These are phyloP conservation scores for Dunckerocampus dactyliophorus DNA, from an alignment of 2,113 vertebrate species.

Conservation along the genomic window DNA sequence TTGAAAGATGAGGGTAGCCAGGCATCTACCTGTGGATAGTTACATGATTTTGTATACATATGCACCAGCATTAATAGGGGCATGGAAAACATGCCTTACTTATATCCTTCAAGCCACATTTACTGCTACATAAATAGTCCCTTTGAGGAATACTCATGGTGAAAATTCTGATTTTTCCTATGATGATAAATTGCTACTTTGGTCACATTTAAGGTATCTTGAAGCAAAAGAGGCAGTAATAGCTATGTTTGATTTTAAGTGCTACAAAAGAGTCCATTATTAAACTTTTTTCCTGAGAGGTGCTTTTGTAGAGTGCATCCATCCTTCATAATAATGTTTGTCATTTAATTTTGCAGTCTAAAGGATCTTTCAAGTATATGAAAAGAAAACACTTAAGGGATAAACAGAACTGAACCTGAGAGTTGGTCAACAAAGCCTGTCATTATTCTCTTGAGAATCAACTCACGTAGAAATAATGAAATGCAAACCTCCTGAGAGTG, in stretches of 20 bases:
- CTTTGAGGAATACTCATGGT: slow-evolving; percentile 37
- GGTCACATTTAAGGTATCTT: slow-evolving; percentile 27
- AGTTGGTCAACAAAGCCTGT: slow-evolving; percentile 37
- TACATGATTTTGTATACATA: neutral
- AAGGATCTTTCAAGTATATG: slow-evolving; percentile 29
- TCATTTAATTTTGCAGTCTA: slow-evolving; percentile 25
- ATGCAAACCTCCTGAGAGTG: slow-evolving; percentile 23
- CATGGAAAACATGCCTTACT: slow-evolving; percentile 30
- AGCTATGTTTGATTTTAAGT: slow-evolving; percentile 19
- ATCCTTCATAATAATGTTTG: slow-evolving; percentile 30
- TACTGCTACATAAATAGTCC: slow-evolving; percentile 39
- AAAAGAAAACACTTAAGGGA: slow-evolving; percentile 18
- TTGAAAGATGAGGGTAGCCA: slow-evolving; percentile 10
- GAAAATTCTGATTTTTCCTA: slow-evolving; percentile 21
- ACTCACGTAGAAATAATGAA: slow-evolving; percentile 30
- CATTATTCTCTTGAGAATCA: slow-evolving; percentile 34
- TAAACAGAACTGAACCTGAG: slow-evolving; percentile 8
- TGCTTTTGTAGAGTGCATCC: slow-evolving; percentile 18
- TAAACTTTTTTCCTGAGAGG: slow-evolving; percentile 6
- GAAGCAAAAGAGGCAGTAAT: neutral
- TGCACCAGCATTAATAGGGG: slow-evolving; percentile 11
- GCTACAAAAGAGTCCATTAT: slow-evolving; percentile 9
- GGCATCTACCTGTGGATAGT: neutral
- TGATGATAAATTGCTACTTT: slow-evolving; percentile 44
- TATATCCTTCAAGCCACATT: slow-evolving; percentile 30